Evolutionary conservation across 1,140 invertebrate species (phyloP).

Genomic region (Meteorus sp.): DNA sequence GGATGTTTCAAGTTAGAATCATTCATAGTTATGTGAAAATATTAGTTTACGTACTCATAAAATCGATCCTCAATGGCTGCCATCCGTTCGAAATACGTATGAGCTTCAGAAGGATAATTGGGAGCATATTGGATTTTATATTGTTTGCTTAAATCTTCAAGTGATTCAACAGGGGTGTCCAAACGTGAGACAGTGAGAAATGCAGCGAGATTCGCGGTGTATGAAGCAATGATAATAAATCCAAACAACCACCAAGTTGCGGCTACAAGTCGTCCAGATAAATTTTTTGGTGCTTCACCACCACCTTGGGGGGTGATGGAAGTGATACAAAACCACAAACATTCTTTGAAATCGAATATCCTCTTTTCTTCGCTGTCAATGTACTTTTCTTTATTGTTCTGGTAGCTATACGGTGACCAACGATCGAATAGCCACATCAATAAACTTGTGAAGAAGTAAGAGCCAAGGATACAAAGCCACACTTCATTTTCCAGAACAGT

Average conservation of each 20-base stretch:
- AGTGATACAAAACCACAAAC: slow-evolving; percentile 99
- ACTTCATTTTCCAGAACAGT: slow-evolving; percentile 95
- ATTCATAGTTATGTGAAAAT: not conserved
- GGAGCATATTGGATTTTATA: slow-evolving; percentile 96
- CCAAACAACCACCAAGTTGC: slow-evolving; percentile 98
- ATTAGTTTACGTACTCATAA: slow-evolving; percentile 78
- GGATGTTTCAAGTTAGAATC: too few relatives aligned
- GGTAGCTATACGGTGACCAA: slow-evolving; percentile 94
- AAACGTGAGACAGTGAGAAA: slow-evolving; percentile 91
- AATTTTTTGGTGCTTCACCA: slow-evolving; percentile 93
- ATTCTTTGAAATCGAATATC: slow-evolving; percentile 94
- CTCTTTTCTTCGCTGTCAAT: slow-evolving; percentile 93
- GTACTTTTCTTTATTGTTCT: slow-evolving; percentile 92
- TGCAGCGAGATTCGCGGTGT: slow-evolving; percentile 95
- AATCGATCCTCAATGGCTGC: slow-evolving; percentile 92
- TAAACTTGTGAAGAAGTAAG: slow-evolving; percentile 93
- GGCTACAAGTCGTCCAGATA: slow-evolving; percentile 88
- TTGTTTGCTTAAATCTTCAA: slow-evolving; percentile 92
- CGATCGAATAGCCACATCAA: slow-evolving; percentile 95
- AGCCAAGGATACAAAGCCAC: slow-evolving; percentile 93
- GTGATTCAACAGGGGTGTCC: slow-evolving; percentile 88
- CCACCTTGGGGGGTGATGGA: slow-evolving; percentile 94
- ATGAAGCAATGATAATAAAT: slow-evolving; percentile 98
- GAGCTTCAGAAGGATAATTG: slow-evolving; percentile 78
- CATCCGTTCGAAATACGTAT: slow-evolving; percentile 95